Percentiles rank a stretch among this genome's conserved stretches.
phyloP scores from a whole-genome alignment of 2,797 vertebrate species.

The Lacerta viridis region DNA sequence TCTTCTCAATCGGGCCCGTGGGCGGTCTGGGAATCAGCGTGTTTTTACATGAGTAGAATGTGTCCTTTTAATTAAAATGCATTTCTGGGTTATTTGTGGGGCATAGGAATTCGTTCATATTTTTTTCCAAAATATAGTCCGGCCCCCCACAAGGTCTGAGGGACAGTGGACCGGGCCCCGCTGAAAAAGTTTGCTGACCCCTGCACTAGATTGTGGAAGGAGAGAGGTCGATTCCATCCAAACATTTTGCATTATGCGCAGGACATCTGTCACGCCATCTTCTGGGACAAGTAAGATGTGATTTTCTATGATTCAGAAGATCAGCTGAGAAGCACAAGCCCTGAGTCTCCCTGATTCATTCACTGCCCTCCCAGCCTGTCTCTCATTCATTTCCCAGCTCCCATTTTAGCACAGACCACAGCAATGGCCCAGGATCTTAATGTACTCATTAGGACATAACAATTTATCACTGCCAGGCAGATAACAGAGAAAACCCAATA shows the following conservation, averaged over 20 bases:
- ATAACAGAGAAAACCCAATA: conserved; percentile 45
- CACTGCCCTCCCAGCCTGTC: conserved; percentile 26
- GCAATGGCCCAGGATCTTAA: conserved; percentile 65
- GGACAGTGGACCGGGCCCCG: too few species aligned
- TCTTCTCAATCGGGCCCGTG: too few species aligned
- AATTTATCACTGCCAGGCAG: conserved; percentile 66
- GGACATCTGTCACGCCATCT: background rate
- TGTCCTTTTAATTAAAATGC: too few species aligned
- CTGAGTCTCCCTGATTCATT: conserved; percentile 13
- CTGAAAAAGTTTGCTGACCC: too few species aligned
- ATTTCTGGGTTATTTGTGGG: too few species aligned
- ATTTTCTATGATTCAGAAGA: conserved; percentile 29
- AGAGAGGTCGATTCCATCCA: background rate
- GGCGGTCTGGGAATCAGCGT: too few species aligned
- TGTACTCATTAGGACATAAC: conserved; percentile 55
- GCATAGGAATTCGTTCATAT: too few species aligned
- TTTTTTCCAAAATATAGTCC: too few species aligned
- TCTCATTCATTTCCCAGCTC: conserved; percentile 47
- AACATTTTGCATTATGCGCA: conserved; percentile 24
- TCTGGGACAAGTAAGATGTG: background rate
- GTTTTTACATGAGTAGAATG: too few species aligned
- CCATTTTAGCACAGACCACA: conserved; percentile 57
- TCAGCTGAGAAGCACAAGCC: conserved; percentile 34
- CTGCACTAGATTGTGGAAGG: background rate
- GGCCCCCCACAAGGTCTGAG: too few species aligned